Percentiles rank a stretch among this genome's conserved stretches.
Conservation (phyloP, 2,797 vertebrate species). For the Chaenodraco wilsoni region DNA sequence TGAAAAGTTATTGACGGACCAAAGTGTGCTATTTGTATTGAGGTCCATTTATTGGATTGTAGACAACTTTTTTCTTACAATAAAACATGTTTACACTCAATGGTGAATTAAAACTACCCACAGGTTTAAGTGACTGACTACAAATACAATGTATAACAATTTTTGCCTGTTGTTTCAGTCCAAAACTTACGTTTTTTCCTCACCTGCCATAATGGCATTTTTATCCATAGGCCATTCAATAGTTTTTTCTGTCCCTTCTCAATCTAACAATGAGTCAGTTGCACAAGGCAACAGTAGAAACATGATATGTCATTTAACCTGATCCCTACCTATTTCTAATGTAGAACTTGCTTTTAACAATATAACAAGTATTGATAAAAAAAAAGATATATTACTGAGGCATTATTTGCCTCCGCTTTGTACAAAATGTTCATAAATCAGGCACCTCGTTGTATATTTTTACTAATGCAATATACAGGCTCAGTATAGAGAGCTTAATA, state of each 20-base stretch:
- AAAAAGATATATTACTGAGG: not conserved
- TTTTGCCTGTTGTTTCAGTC: not conserved
- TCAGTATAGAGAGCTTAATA: not conserved
- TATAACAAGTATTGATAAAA: not conserved
- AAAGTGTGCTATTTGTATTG: not conserved
- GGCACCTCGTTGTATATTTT: not conserved
- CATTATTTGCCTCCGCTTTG: not conserved
- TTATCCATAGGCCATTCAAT: too few relatives aligned
- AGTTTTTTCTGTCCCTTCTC: too few relatives aligned
- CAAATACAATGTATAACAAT: not conserved
- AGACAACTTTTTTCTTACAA: not conserved
- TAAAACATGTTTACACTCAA: not conserved
- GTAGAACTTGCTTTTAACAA: not conserved
- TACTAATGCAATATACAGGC: constrained; percentile 20
- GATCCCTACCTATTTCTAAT: too few relatives aligned
- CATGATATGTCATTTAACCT: too few relatives aligned
- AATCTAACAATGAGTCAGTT: too few relatives aligned
- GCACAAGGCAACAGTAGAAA: too few relatives aligned
- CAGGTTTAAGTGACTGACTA: constrained; percentile 2
- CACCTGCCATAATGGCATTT: too few relatives aligned
- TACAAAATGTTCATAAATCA: not conserved
- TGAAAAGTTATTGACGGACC: not conserved
- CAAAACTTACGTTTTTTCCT: too few relatives aligned
- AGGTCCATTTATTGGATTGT: not conserved
- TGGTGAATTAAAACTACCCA: not conserved